Evolutionary conservation across 2,113 vertebrate species (phyloP).

Genomic region (Myiozetetes cayanensis): DNA sequence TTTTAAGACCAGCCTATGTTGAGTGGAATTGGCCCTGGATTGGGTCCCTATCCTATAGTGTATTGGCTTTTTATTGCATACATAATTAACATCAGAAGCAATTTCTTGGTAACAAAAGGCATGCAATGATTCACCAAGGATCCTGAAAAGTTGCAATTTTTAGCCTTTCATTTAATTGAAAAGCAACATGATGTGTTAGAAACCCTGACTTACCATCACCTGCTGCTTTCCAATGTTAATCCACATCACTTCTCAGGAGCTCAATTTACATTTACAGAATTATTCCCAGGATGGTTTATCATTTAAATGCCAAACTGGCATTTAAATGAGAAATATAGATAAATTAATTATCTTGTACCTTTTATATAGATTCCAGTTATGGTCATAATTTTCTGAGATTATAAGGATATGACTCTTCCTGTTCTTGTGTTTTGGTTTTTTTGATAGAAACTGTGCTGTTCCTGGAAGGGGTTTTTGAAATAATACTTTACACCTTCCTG

Average conservation of each 20-base stretch:
- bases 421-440: slow-evolving; percentile 65
- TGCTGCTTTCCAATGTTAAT: background rate
- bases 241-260: background rate
- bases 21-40: background rate
- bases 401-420: slow-evolving; percentile 49
- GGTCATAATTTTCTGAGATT: slow-evolving; percentile 72
- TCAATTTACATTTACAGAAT: background rate
- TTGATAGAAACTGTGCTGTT: slow-evolving; percentile 7
- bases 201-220: background rate
- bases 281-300: background rate
- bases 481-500: background rate
- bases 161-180: background rate
- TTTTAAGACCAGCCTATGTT: background rate
- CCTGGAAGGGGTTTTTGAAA: background rate
- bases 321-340: background rate
- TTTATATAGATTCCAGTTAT: slow-evolving; percentile 70
- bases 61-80: slow-evolving; percentile 3
- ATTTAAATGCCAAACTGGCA: background rate
- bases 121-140: background rate
- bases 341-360: slow-evolving; percentile 40
- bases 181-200: background rate
- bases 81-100: slow-evolving; percentile 16
- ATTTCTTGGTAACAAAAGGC: background rate
- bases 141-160: background rate
- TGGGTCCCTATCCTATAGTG: background rate